phyloP scores from a whole-genome alignment of 2,113 vertebrate species.

The Microtus pennsylvanicus region DNA sequence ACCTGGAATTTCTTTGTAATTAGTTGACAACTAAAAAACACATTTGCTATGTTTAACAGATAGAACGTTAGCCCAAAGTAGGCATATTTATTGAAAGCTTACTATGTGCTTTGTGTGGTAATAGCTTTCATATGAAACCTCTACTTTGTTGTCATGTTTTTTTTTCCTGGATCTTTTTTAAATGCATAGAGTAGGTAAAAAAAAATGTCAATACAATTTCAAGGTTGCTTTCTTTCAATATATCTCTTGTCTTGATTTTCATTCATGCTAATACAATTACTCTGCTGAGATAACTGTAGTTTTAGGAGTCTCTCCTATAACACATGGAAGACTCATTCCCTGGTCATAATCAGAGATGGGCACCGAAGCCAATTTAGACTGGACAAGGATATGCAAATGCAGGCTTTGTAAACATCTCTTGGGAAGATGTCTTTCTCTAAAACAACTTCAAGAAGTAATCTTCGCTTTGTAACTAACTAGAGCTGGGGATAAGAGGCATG shows the following conservation, averaged over 20 bases:
- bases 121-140: not conserved
- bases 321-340: not conserved
- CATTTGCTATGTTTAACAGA: constrained; percentile 55
- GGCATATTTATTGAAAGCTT: constrained; percentile 37
- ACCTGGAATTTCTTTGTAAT: constrained; percentile 65
- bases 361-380: not conserved
- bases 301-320: not conserved
- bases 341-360: not conserved
- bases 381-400: not conserved
- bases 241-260: not conserved
- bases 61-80: not conserved
- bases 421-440: not conserved
- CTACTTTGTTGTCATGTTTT: not conserved
- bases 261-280: not conserved
- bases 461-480: not conserved
- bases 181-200: not conserved
- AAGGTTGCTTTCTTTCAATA: not conserved
- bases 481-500: not conserved
- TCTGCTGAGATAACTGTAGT: not conserved
- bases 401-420: not conserved
- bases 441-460: not conserved
- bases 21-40: constrained; percentile 56
- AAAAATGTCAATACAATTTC: not conserved
- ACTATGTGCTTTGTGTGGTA: constrained; percentile 35
- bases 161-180: not conserved